Evolutionary conservation across 2,797 vertebrate species (phyloP).

Genomic region (Eulemur mongoz): DNA sequence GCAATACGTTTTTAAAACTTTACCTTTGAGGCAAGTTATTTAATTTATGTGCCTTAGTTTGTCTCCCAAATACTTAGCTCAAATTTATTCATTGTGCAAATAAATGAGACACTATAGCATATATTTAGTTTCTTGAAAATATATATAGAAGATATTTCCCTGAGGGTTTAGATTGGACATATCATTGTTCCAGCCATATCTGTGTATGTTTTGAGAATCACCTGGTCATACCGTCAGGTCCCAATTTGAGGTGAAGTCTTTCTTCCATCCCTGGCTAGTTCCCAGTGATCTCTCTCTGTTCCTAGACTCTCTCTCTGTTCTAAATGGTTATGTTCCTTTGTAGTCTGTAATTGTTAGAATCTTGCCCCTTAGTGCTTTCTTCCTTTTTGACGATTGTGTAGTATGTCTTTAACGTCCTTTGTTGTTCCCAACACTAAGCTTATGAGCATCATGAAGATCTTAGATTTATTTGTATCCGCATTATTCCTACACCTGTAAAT

Average conservation of each 20-base stretch:
- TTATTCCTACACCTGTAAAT: neutral
- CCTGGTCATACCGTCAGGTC: neutral
- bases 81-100: neutral
- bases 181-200: neutral
- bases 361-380: neutral
- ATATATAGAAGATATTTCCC: neutral
- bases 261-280: neutral
- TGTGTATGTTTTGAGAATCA: neutral
- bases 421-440: neutral
- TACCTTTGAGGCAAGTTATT: neutral
- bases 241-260: neutral
- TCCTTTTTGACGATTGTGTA: neutral
- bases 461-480: neutral
- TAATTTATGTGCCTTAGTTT: slow-evolving; percentile 40
- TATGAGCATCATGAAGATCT: neutral
- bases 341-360: neutral
- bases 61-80: neutral
- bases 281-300: neutral
- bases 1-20: neutral
- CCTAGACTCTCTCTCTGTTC: neutral
- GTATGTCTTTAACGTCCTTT: neutral
- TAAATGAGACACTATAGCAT: neutral
- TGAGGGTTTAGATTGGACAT: neutral
- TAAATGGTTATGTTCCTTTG: neutral
- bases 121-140: neutral